Conservation (phyloP, 2,888 invertebrate genomes). For the Silvanus unidentatus region DNA sequence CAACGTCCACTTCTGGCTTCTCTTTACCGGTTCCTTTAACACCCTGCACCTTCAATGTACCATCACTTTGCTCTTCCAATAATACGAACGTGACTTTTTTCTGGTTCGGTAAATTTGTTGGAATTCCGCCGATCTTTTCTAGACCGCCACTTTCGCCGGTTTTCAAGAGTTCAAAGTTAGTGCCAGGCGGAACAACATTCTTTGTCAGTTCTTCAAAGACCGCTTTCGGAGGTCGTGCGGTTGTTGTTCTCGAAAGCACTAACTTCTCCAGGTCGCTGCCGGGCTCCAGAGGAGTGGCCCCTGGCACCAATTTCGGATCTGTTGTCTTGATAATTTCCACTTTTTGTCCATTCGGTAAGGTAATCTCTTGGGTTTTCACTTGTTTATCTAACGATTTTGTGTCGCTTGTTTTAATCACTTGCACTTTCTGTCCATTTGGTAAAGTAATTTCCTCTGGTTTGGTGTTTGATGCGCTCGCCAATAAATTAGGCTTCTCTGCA, state of each 20-base stretch:
- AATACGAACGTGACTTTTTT: slow-evolving; percentile 85
- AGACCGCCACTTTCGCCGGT: slow-evolving; percentile 68
- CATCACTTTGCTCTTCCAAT: slow-evolving; percentile 79
- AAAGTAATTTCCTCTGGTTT: slow-evolving; percentile 67
- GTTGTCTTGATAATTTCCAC: slow-evolving; percentile 52
- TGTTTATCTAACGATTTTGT: slow-evolving; percentile 8
- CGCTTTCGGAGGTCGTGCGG: slow-evolving; percentile 58
- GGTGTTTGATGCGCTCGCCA: slow-evolving; percentile 66
- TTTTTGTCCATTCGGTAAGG: slow-evolving; percentile 40
- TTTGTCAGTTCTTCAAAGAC: slow-evolving; percentile 74
- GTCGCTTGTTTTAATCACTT: slow-evolving; percentile 52
- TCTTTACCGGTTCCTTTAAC: slow-evolving; percentile 71
- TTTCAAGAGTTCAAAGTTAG: slow-evolving; percentile 75
- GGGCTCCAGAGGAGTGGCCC: slow-evolving; percentile 48
- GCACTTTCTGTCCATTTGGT: slow-evolving; percentile 67
- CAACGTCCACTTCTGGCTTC: slow-evolving; percentile 68
- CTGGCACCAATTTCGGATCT: slow-evolving; percentile 58
- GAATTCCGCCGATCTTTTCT: slow-evolving; percentile 61
- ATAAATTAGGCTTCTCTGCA: slow-evolving; percentile 55
- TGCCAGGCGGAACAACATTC: slow-evolving; percentile 70
- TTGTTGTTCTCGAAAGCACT: slow-evolving; percentile 43
- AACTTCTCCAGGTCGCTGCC: slow-evolving; percentile 39
- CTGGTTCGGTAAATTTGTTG: slow-evolving; percentile 55
- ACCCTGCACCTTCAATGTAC: slow-evolving; percentile 78
- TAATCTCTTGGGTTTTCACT: slow-evolving; percentile 35